Percentiles rank a stretch among this genome's conserved stretches.
phyloP scores from a whole-genome alignment of 1,140 invertebrate genomes.

The Nephotettix cincticeps region DNA sequence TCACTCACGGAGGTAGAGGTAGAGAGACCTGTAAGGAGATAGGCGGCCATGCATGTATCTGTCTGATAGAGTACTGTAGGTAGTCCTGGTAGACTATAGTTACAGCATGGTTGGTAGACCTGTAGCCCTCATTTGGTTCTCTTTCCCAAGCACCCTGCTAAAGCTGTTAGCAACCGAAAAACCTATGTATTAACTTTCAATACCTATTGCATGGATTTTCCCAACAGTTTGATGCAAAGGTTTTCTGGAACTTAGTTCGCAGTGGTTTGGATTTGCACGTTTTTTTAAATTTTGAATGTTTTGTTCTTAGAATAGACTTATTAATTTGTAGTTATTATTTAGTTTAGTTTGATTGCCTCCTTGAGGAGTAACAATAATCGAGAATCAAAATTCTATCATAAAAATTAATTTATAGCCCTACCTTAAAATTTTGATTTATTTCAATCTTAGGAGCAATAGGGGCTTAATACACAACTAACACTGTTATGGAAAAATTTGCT shows the following conservation, averaged over 20 bases:
- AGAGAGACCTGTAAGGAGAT: slow-evolving; percentile 6
- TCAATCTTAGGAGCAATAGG: too few species aligned
- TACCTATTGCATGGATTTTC: background rate
- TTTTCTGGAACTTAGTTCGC: slow-evolving; percentile 13
- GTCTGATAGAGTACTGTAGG: background rate
- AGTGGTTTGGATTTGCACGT: slow-evolving; percentile 10
- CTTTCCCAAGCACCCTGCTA: background rate
- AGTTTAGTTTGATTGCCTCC: slow-evolving; percentile 10
- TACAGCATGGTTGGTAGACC: background rate
- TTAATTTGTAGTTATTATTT: slow-evolving; percentile 1
- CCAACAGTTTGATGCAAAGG: background rate
- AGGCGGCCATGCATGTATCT: background rate
- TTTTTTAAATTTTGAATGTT: background rate
- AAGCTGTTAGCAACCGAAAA: background rate
- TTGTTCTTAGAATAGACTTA: background rate
- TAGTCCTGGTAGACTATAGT: background rate
- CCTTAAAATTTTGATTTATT: too few species aligned
- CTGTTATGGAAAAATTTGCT: too few species aligned
- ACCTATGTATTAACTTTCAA: background rate
- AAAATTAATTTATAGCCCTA: too few species aligned
- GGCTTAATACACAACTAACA: too few species aligned
- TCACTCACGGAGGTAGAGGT: too few species aligned
- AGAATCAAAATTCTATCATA: too few species aligned
- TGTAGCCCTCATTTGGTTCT: slow-evolving; percentile 12
- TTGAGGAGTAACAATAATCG: background rate